Percentiles rank a stretch among this genome's conserved stretches.
Evolutionary conservation across 2,888 invertebrate species (phyloP).

Genomic region (Pseudolycoriella hygida): DNA sequence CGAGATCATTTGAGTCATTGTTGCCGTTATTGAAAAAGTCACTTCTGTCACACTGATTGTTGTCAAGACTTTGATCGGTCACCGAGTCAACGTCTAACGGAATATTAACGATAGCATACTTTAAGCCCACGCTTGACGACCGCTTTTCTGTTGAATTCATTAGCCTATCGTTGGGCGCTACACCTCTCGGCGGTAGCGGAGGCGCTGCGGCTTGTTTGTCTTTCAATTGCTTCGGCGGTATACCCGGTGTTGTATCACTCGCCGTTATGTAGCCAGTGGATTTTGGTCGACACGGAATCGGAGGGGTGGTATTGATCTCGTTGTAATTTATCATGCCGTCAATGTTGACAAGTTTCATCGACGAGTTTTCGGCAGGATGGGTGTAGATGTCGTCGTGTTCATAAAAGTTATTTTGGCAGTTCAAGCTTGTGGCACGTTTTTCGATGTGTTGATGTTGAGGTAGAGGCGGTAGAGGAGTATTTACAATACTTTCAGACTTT

Average conservation of each 20-base stretch:
- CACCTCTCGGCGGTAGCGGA: slow-evolving; percentile 63
- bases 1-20: slow-evolving; percentile 25
- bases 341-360: slow-evolving; percentile 3
- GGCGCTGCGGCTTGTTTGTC: slow-evolving; percentile 39
- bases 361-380: slow-evolving; percentile 32
- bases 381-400: slow-evolving; percentile 55
- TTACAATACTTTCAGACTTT: slow-evolving; percentile 63
- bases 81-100: slow-evolving; percentile 31
- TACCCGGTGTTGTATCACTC: slow-evolving; percentile 27
- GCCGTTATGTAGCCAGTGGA: slow-evolving; percentile 36
- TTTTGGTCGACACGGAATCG: slow-evolving; percentile 40
- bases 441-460: slow-evolving; percentile 33
- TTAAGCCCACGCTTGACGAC: slow-evolving; percentile 18
- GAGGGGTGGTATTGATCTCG: slow-evolving; percentile 30
- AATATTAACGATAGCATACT: slow-evolving; percentile 32
- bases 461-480: slow-evolving; percentile 66
- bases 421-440: slow-evolving; percentile 34
- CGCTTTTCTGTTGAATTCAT: slow-evolving; percentile 28
- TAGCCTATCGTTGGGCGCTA: slow-evolving; percentile 30
- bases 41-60: slow-evolving; percentile 15
- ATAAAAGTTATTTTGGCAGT: slow-evolving; percentile 33
- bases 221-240: slow-evolving; percentile 32
- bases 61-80: slow-evolving; percentile 16
- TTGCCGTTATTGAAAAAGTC: slow-evolving; percentile 29
- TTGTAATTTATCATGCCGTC: slow-evolving; percentile 4